Conservation (phyloP, 2,888 invertebrate species). For the Drosophila cracens region DNA sequence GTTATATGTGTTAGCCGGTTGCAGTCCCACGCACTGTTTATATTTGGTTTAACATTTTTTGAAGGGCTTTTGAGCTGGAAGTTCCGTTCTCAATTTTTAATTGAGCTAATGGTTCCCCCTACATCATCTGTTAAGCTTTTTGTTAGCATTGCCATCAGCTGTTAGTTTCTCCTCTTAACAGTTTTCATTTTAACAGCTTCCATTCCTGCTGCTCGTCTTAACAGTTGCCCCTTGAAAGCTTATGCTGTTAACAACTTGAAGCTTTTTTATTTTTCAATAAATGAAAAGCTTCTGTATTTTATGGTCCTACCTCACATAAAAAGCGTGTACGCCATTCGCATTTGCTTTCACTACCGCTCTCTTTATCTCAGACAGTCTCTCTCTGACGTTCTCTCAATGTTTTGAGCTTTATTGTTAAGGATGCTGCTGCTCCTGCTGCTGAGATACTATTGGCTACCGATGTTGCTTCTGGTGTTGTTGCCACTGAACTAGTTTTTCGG, state of each 20-base stretch:
- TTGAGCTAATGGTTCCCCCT: not conserved
- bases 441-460: constrained; percentile 60
- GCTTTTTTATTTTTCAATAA: constrained; percentile 21
- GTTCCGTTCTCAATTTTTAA: not conserved
- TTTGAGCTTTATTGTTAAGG: constrained; percentile 42
- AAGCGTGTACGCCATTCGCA: constrained; percentile 38
- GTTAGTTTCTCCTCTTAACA: not conserved
- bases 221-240: not conserved
- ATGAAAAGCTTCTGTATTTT: constrained; percentile 23
- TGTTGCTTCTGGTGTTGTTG: constrained; percentile 35
- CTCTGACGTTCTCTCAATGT: constrained; percentile 4
- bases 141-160: not conserved
- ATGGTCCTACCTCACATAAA: constrained; percentile 69
- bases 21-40: not conserved
- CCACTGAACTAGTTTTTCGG: constrained; percentile 69
- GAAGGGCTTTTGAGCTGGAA: not conserved
- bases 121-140: not conserved
- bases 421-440: constrained; percentile 51
- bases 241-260: constrained; percentile 21
- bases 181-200: not conserved
- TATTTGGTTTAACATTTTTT: not conserved
- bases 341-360: constrained; percentile 3
- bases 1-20: not conserved
- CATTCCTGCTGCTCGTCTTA: not conserved
- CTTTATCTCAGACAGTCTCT: not conserved